These are phyloP conservation scores for Etheostoma nigrum DNA, from an alignment of 2,797 vertebrate genomes.

Conservation along the genomic window DNA sequence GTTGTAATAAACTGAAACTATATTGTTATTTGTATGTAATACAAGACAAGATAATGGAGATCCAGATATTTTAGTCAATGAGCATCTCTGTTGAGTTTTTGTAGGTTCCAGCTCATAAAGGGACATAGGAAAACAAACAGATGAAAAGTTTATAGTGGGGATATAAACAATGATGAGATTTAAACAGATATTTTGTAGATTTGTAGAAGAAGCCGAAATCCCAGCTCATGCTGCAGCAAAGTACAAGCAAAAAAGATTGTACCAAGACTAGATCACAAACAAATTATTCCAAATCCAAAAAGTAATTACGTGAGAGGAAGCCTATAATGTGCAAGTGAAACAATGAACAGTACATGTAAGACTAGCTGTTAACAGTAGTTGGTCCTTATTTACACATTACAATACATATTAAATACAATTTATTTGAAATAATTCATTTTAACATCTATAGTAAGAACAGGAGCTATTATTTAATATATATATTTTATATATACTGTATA, in stretches of 20 bases:
- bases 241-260: background rate
- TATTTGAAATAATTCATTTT: slow-evolving; percentile 12
- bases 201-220: background rate
- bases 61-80: slow-evolving; percentile 11
- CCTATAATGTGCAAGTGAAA: slow-evolving; percentile 19
- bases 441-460: slow-evolving; percentile 1
- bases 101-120: background rate
- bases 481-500: too few species aligned
- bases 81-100: slow-evolving; percentile 9
- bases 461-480: background rate
- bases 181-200: background rate
- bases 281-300: background rate
- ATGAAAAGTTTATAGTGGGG: background rate
- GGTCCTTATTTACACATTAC: slow-evolving; percentile 53
- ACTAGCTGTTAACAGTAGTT: slow-evolving; percentile 51
- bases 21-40: background rate
- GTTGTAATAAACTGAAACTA: background rate
- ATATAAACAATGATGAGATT: background rate
- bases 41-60: background rate
- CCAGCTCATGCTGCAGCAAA: background rate
- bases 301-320: slow-evolving; percentile 9
- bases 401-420: slow-evolving; percentile 38
- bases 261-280: background rate
- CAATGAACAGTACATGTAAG: slow-evolving; percentile 38
- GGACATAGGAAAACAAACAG: background rate